These are phyloP conservation scores for Fregetta grallaria DNA, from an alignment of 2,113 vertebrate genomes.

Conservation along the genomic window DNA sequence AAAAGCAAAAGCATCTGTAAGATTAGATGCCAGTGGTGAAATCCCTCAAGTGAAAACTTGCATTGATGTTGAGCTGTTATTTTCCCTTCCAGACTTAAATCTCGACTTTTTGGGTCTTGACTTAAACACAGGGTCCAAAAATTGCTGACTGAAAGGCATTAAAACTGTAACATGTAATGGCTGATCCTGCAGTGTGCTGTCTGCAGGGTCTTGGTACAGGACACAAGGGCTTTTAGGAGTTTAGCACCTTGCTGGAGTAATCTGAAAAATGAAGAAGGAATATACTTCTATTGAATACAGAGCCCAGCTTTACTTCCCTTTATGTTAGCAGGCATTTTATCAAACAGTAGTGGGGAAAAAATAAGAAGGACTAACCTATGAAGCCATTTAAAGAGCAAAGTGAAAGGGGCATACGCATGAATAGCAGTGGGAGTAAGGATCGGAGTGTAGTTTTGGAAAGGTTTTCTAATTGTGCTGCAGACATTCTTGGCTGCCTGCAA, in stretches of 20 bases:
- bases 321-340: background rate
- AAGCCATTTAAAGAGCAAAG: background rate
- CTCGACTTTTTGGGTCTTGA: background rate
- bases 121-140: background rate
- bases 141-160: background rate
- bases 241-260: background rate
- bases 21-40: background rate
- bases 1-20: background rate
- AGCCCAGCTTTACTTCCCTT: background rate
- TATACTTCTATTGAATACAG: background rate
- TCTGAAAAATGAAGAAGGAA: background rate
- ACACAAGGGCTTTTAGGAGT: background rate
- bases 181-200: background rate
- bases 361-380: background rate
- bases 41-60: background rate
- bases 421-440: background rate
- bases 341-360: background rate
- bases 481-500: conserved; percentile 4
- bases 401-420: background rate
- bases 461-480: background rate
- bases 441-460: background rate
- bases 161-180: background rate
- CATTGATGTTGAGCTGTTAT: background rate
- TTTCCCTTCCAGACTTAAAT: background rate
- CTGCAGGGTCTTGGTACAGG: background rate